Base-by-base conservation (phyloP, 2,113 vertebrate species). In the Edolisoma coerulescens region DNA sequence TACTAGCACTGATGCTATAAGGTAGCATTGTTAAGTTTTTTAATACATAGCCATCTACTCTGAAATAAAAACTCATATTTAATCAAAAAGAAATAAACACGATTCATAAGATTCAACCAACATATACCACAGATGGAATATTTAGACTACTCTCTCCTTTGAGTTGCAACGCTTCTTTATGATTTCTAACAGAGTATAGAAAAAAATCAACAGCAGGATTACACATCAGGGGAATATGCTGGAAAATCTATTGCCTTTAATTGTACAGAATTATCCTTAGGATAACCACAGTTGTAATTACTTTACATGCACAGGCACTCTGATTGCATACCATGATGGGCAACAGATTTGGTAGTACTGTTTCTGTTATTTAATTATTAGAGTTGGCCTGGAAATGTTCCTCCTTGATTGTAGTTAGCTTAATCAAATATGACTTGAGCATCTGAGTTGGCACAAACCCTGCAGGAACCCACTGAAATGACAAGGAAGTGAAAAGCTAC, bases 331-430 rank as follows among this genome's bases (percentile, higher is more conserved):
- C 47, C 39, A 77, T 70, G 94, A 89, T 89, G 90, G 95, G 93
- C 90, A 96, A 94, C 95, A 96, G 90, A 94, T 93, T 89, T 92
- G 73, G 92, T 95, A 76, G 39, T 53, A 87, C 53, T 70, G 42
- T 74, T 79, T 92, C 91, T 87, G 63, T 81, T 69, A 89, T 57
- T 92, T 71, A 89, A 92, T 80, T 59, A 89, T 67, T 69, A 92
- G 53, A 77, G 16, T 68, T 96, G 93, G 63, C 71, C 96, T 93
- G 73, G 28, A 95, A 90, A 79, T 63, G n/a, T 67, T 91, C 84
- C 84, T 90, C 82, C 60, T 92, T 96, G 71, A 96, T 89, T 94
- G 76, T 42, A 89, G 45, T 90, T 77, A 93, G 85, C 91, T 95
- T 89, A 94, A 96, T 94, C 78, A 95, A 96, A 96, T 89, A 75